Evolutionary conservation across 2,113 vertebrate species (phyloP).

Genomic region (Cariama cristata): DNA sequence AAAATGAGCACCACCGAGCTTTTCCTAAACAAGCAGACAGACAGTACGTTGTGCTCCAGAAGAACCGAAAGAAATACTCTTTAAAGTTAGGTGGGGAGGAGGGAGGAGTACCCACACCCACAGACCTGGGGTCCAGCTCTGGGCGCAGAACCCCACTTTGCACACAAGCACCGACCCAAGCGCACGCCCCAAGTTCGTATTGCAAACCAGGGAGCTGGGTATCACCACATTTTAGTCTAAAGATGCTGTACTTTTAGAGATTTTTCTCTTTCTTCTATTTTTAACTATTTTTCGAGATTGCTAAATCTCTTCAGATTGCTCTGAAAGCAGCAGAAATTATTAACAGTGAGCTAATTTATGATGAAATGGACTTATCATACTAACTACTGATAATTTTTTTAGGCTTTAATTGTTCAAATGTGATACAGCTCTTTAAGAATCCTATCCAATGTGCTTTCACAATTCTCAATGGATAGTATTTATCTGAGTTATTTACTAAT

Average conservation of each 20-base stretch:
- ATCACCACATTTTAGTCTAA: background rate
- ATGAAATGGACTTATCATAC: conserved; percentile 27
- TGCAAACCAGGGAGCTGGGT: background rate
- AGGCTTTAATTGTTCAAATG: conserved; percentile 60
- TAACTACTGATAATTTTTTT: conserved; percentile 31
- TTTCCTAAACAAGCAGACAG: background rate
- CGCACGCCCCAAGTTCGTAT: rapidly evolving
- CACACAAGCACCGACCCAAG: background rate
- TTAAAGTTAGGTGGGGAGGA: background rate
- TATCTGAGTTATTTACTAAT: conserved; percentile 68
- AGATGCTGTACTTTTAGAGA: background rate
- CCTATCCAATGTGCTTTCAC: background rate
- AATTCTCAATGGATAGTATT: conserved; percentile 52
- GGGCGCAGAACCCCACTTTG: background rate
- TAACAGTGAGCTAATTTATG: background rate
- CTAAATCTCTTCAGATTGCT: conserved; percentile 10
- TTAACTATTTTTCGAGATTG: conserved; percentile 3
- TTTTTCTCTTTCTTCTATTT: background rate
- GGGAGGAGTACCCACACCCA: background rate
- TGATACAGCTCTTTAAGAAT: conserved; percentile 46
- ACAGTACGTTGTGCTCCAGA: background rate
- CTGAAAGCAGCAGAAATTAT: background rate
- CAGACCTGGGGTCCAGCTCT: background rate
- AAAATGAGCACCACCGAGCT: background rate
- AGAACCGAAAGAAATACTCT: background rate